Base-by-base conservation (phyloP, 2,113 vertebrate genomes). In the Gila orcuttii region DNA sequence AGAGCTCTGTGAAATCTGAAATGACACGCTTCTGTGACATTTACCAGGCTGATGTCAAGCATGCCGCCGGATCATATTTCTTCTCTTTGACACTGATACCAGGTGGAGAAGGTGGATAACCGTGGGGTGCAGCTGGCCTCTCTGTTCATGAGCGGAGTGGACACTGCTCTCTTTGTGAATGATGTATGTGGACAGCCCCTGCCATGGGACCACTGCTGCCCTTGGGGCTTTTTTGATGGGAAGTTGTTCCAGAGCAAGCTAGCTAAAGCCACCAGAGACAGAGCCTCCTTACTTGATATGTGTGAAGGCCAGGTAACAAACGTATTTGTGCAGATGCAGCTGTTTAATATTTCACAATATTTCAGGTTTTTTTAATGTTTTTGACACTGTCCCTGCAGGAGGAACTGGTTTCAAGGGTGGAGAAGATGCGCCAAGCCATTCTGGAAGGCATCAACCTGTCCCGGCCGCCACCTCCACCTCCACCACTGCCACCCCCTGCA, bases 161-260 rank as follows among this genome's bases (percentile, higher is more conserved):
- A 97, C 93, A 97, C 96, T 2, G 96, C 97, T 23, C 94, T 98
- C 55, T 97, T 97, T 90, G 95, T 97, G 89, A 98, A 97, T 28
- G 97, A 97, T 42, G 96, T 97, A 80, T 97, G 97, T 23, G 97
- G 96, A 52, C 96, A 97, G 91, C 97, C 97, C 23, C 94, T 97
- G 84, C 97, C 97, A 11, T 97, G 96, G 96, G 97, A 98, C 88
- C 97, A 98, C 92, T 98, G 96, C 93, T 97, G 97, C 83, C 97
- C 96, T 69, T 98, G 97, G 97, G 96, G 97, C 90, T 98, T 97
- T 91, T 98, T 97, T 7, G 97, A 97, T n/a, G 97, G 96, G 82
- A 98, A 98, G 89, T 94, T 97, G 88, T 97, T 98, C 91, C 97
- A 97, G 93, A 98, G 96, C 94, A 97, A 97, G 91, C 93, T 97